These are phyloP conservation scores for Tenthredo livida DNA, from an alignment of 2,888 invertebrate species.

Conservation along the genomic window DNA sequence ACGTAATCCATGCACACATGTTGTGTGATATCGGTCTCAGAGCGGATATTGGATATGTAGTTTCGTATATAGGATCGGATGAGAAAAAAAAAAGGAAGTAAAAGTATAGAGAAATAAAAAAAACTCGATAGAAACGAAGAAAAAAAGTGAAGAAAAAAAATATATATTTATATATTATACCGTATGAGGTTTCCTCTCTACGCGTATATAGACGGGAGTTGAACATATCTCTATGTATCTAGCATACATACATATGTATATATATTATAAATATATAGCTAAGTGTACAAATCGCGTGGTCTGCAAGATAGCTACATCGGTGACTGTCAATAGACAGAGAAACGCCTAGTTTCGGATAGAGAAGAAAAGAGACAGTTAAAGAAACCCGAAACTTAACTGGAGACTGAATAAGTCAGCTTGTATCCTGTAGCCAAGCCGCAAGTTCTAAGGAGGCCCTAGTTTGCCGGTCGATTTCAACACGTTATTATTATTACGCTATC, in stretches of 20 bases:
- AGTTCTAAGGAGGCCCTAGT: conserved; percentile 41
- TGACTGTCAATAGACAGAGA: conserved; percentile 2
- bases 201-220: not conserved
- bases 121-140: not conserved
- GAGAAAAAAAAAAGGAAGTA: not conserved
- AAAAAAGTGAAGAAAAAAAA: not conserved
- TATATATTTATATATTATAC: not conserved
- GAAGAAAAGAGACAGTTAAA: not conserved
- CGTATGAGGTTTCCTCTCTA: conserved; percentile 21
- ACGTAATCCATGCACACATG: not conserved
- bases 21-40: not conserved
- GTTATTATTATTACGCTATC: not conserved
- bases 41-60: conserved; percentile 17
- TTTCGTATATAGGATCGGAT: not conserved
- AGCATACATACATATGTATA: not conserved
- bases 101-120: not conserved
- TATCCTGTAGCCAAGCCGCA: conserved; percentile 45
- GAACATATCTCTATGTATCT: too few relatives aligned
- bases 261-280: not conserved
- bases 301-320: not conserved
- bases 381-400: conserved; percentile 44
- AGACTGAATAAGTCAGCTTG: conserved; percentile 37
- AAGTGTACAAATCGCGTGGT: not conserved
- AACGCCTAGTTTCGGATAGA: not conserved
- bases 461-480: conserved; percentile 31